Conservation (phyloP, 2,113 vertebrate species). For the Anhinga rufa region DNA sequence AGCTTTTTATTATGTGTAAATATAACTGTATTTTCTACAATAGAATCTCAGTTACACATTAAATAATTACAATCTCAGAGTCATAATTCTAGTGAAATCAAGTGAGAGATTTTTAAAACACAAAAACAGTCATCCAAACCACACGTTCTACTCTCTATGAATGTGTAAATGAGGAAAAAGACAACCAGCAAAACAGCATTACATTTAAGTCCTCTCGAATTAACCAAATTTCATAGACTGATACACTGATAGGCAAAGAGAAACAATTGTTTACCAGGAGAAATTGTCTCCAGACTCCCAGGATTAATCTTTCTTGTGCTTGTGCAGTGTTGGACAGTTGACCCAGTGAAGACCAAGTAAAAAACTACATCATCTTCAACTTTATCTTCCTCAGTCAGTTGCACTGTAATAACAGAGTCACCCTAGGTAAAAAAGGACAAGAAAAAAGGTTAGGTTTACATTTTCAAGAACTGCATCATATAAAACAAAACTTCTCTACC, state of each 20-base stretch:
- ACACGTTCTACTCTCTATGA: rapidly evolving
- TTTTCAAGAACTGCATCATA: not conserved
- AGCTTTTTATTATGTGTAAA: not conserved
- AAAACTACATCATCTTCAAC: constrained; percentile 84
- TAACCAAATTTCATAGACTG: not conserved
- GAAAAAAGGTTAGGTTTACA: not conserved
- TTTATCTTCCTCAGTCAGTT: constrained; percentile 81
- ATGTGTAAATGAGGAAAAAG: not conserved
- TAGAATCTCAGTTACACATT: not conserved
- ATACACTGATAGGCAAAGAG: not conserved
- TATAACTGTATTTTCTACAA: not conserved
- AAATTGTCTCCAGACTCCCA: constrained; percentile 85
- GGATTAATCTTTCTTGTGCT: constrained; percentile 83
- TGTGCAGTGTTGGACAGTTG: constrained; percentile 86
- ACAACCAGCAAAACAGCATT: not conserved
- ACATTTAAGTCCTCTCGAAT: not conserved
- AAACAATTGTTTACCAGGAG: constrained; percentile 80
- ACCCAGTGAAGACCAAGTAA: constrained; percentile 91
- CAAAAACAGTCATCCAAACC: not conserved
- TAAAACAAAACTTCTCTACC: not conserved
- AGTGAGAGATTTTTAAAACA: not conserved
- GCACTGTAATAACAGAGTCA: constrained; percentile 85
- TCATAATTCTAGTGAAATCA: not conserved
- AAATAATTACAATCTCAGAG: not conserved
- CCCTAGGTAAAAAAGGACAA: constrained; percentile 72